Evolutionary conservation across 2,797 vertebrate species (phyloP), one percentile per base, ranked within the genome.

Genomic region (Gallirallus australis): DNA sequence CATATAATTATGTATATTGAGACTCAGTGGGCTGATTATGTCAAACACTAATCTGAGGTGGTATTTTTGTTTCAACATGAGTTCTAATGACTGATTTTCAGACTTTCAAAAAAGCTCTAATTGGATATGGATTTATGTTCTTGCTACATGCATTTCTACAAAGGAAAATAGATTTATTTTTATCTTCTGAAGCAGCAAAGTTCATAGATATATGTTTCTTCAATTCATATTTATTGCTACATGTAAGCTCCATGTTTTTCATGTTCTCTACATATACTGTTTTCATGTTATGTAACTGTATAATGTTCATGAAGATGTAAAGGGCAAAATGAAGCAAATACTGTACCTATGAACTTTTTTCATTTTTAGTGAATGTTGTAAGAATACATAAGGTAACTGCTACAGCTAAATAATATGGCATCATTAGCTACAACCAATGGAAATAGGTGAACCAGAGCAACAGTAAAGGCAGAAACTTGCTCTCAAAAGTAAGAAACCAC

Each of bases 81-180:
- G 17, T 60, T 79, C 84, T 93, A 96, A 92, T 89, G 42, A 82
- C 63, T 85, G 42, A 93, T 95, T 69, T 94, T 80, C 65, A 71
- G 35, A 60, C 15, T 70, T 91, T 60, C 23, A 31, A 10, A 35
- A 77, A 66, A 52, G 2, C 40, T 19, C 18, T 71, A 86, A 94
- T 61, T 90, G 33, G 7, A 61, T 64, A 8, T 86, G 20, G n/a
- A 54, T 82, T 89, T 24, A 80, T 53, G 15, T 77, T 96, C 64
- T 89, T 71, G 48, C 79, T 70, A 33, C 35, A 82, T 50, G 57
- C 1, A 35, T 83, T 96, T 92, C 45, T 90, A 12, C 31, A 60
- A 72, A 52, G 27, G 6, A 69, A 95, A 80, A 54, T 40, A 64
- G 61, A 86, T 91, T 90, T 64, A 78, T n/a, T 89, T 91, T 66